Evolutionary conservation across 30 jellyfish, hydroid and myxozoan genomes (phyloP), one percentile per base, ranked within the genome.

Genomic region (Morbakka virulenta): DNA sequence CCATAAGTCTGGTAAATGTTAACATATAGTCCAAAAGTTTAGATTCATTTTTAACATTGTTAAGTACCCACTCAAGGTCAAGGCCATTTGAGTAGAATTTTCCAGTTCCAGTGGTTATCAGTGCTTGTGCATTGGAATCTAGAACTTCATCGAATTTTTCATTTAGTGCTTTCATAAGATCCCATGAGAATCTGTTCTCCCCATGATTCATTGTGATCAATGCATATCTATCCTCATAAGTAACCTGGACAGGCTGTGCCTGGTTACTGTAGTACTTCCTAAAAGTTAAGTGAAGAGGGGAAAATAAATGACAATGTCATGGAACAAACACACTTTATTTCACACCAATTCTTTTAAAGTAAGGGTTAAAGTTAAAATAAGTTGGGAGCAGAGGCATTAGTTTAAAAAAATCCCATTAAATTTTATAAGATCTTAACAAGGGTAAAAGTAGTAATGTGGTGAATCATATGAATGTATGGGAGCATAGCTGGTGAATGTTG

Each of bases 21-120:
- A 26, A 33, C 80, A 81, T 71, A 32, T 69, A 81, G 12, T 21
- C 80, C n/a, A 83, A 62, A 11, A 35, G 25, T 3, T 69, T 23
- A 13, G 69, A 67, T 13, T 31, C 53, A 73, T 36, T 66, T 6
- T 41, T 17, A 6, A 9, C 17, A 47, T 49, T 61, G 25, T 81
- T 50, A 66, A 33, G 32, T 29, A 81, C 76, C 26, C 70, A 81
- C 3, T 72, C 64, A 4, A 81, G 67, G 32, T 81, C 93, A 2
- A 81, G 80, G 32, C 93, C 93, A 36, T 81, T 81, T 1, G 93
- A 81, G 64, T 27, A 81, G 49, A 81, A 81, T 36, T 71, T 69
- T 32, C 81, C 93, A 30, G 73, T 28, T 2, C 93, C 93, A 6
- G 50, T 36, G 1, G 93, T 81, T 4, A 81, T 65, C 12, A 81